These are phyloP conservation scores for Drosophila parabipectinata DNA, from an alignment of 1,140 invertebrate species.

Conservation along the genomic window DNA sequence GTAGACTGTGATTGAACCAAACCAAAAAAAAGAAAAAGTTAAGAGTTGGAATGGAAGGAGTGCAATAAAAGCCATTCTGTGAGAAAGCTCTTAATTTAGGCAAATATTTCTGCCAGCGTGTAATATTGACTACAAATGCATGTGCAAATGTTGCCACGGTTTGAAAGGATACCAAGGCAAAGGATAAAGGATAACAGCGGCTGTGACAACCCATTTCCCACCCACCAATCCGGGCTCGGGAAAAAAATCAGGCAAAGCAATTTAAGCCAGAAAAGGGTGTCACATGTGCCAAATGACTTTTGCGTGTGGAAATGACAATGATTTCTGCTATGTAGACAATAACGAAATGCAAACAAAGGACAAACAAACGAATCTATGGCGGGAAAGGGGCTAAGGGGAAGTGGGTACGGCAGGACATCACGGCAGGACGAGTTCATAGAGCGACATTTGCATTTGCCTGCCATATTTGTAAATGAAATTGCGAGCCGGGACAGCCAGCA, in stretches of 20 bases:
- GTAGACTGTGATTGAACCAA: constrained; percentile 61
- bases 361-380: constrained; percentile 22
- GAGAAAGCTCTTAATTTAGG: constrained; percentile 70
- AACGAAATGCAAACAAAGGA: constrained; percentile 79
- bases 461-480: constrained; percentile 81
- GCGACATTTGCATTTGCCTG: constrained; percentile 80
- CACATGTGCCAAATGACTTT: constrained; percentile 82
- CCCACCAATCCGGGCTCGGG: constrained; percentile 13
- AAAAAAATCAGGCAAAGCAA: constrained; percentile 64
- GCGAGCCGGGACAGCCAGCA: constrained; percentile 37
- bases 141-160: constrained; percentile 83
- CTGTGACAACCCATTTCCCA: constrained; percentile 26
- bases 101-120: constrained; percentile 73
- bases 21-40: constrained; percentile 9
- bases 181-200: constrained; percentile 40
- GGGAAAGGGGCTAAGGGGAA: background rate
- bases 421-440: constrained; percentile 72
- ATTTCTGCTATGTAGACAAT: constrained; percentile 80
- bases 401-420: constrained; percentile 40
- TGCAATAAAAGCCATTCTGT: constrained; percentile 27
- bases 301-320: constrained; percentile 82
- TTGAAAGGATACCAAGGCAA: constrained; percentile 58
- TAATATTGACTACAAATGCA: constrained; percentile 83
- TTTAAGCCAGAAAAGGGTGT: constrained; percentile 81
- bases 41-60: constrained; percentile 6